phyloP scores from a whole-genome alignment of 2,888 invertebrate species.

The Melinaea marsaeus region DNA sequence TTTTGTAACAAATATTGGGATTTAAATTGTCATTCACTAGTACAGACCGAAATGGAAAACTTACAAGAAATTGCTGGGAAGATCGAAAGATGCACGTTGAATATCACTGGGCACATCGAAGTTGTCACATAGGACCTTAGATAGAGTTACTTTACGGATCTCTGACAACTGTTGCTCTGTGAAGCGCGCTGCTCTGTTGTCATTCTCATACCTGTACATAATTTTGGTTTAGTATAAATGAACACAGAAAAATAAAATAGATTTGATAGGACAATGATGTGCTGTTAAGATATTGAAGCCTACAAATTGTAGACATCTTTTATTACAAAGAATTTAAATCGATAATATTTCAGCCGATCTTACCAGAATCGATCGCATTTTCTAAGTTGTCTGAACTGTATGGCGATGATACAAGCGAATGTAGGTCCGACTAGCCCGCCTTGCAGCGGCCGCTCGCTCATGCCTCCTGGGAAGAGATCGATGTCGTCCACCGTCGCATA shows the following conservation, averaged over 20 bases:
- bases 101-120: conserved; percentile 90
- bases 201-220: conserved; percentile 88
- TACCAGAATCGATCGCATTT: conserved; percentile 97
- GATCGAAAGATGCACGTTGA: conserved; percentile 92
- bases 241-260: neutral
- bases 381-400: conserved; percentile 92
- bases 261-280: neutral
- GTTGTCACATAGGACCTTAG: conserved; percentile 93
- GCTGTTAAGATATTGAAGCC: too few relatives aligned
- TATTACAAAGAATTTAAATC: too few relatives aligned
- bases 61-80: conserved; percentile 92
- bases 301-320: too few relatives aligned
- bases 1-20: neutral
- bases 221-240: neutral
- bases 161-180: conserved; percentile 92
- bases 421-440: conserved; percentile 97
- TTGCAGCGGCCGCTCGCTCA: conserved; percentile 91
- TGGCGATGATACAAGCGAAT: conserved; percentile 95
- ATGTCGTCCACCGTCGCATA: conserved; percentile 96
- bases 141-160: conserved; percentile 89
- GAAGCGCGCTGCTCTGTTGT: conserved; percentile 86
- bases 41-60: conserved; percentile 40
- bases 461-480: conserved; percentile 96
- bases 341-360: conserved; percentile 34
- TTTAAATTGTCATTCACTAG: neutral